Conservation (phyloP, 2,797 vertebrate species). For the Clarias pachynema region DNA sequence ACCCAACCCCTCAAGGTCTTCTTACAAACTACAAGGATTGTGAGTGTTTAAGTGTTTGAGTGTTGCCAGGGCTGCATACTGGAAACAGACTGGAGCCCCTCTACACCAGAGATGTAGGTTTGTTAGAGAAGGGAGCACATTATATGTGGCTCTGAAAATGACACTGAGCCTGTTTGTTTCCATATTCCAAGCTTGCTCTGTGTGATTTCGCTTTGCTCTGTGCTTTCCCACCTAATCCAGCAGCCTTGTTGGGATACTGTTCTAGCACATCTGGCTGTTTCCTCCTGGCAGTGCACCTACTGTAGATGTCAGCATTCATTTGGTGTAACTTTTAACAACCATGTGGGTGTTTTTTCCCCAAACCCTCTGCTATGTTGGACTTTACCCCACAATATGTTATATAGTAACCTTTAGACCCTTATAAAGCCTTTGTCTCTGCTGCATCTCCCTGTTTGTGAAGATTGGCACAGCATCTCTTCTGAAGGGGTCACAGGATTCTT, state of each 20-base stretch:
- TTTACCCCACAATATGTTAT: too few species aligned
- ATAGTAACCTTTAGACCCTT: too few species aligned
- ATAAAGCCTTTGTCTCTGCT: too few species aligned
- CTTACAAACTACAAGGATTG: conserved; percentile 12
- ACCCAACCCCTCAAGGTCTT: not conserved
- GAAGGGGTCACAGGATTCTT: not conserved
- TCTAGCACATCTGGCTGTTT: conserved; percentile 16
- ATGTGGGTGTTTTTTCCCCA: too few species aligned
- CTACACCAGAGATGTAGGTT: conserved; percentile 10
- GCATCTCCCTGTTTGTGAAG: not conserved
- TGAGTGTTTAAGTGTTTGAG: not conserved
- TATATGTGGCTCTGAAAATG: conserved; percentile 10
- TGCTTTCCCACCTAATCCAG: conserved; percentile 26
- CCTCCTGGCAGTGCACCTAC: not conserved
- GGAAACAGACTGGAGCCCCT: conserved; percentile 20
- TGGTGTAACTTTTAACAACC: too few species aligned
- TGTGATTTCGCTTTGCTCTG: conserved; percentile 14
- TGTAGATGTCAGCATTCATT: too few species aligned
- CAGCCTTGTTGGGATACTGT: not conserved
- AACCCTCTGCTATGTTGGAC: too few species aligned
- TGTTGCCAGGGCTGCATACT: not conserved
- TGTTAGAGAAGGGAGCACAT: conserved; percentile 21
- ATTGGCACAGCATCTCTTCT: not conserved
- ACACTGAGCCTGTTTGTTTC: conserved; percentile 1
- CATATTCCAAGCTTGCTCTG: conserved; percentile 27